Conservation (phyloP, 2,113 vertebrate species). For the Brevimyrus niger region DNA sequence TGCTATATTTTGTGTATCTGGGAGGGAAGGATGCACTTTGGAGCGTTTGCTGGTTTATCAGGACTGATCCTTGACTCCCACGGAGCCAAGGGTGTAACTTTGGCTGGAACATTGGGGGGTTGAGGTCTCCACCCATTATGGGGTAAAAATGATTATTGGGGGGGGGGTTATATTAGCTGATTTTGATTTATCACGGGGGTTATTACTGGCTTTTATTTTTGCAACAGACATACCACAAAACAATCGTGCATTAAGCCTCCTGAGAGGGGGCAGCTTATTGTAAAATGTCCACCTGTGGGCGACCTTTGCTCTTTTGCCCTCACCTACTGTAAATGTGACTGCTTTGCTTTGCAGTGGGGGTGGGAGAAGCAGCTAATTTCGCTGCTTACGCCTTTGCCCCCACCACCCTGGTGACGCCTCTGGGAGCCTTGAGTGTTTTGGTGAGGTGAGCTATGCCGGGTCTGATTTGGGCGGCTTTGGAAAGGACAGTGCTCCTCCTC, state of each 20-base stretch:
- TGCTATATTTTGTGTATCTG: slow-evolving; percentile 19
- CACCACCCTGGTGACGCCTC: slow-evolving; percentile 72
- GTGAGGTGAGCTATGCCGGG: slow-evolving; percentile 56
- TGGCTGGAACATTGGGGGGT: no score
- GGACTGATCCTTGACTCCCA: background rate
- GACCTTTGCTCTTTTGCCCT: background rate
- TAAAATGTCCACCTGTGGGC: background rate
- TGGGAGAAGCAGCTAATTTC: slow-evolving; percentile 75
- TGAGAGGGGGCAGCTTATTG: background rate
- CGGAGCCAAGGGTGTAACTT: no score
- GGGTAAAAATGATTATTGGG: no score
- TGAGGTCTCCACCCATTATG: no score
- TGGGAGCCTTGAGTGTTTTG: slow-evolving; percentile 75
- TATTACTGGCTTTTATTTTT: background rate
- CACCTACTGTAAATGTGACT: background rate
- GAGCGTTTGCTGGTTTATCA: slow-evolving; percentile 28
- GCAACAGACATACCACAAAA: slow-evolving; percentile 20
- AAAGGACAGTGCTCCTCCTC: background rate
- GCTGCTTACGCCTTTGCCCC: slow-evolving; percentile 77
- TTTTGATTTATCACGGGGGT: no score
- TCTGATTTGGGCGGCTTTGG: background rate
- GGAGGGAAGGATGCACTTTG: slow-evolving; percentile 30
- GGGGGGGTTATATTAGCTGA: no score
- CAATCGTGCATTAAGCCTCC: background rate
- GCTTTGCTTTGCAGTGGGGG: slow-evolving; percentile 58